A percentile compares a stretch with the other conserved stretches of the same genome.
These are phyloP conservation scores for Samia ricini DNA, from an alignment of 1,140 invertebrate genomes.

Conservation along the genomic window DNA sequence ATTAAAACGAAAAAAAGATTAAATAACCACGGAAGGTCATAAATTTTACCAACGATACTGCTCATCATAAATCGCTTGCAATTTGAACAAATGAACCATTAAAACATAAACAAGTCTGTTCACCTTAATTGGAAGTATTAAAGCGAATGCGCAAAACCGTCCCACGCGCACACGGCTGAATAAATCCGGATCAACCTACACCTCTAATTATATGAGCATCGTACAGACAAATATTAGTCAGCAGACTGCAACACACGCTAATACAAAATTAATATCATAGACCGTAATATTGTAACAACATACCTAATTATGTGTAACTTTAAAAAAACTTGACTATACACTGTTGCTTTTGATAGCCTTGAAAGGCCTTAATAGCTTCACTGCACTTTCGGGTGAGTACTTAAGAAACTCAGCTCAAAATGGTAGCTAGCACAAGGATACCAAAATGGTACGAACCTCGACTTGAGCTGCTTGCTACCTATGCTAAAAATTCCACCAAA, in stretches of 20 bases:
- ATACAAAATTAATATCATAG: background rate
- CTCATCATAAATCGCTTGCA: constrained; percentile 28
- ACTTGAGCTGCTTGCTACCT: no score
- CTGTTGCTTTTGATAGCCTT: no score
- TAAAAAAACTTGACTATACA: no score
- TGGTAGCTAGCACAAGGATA: no score
- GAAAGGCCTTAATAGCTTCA: no score
- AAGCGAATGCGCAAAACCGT: constrained; percentile 33
- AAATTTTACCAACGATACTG: background rate
- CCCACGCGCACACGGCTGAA: constrained; percentile 29
- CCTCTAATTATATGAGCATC: constrained; percentile 46
- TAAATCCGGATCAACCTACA: constrained; percentile 59
- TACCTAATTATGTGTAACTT: background rate
- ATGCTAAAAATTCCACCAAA: no score
- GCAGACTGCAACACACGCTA: background rate
- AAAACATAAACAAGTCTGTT: constrained; percentile 40
- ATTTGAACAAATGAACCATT: constrained; percentile 43
- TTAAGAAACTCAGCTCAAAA: no score
- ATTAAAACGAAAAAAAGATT: background rate
- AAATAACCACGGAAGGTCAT: background rate
- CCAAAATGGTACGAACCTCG: no score
- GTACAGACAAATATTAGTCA: constrained; percentile 13
- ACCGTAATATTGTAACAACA: background rate
- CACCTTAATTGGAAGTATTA: constrained; percentile 51
- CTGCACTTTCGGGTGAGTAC: no score